phyloP scores from a whole-genome alignment of 2,888 invertebrate species.

The Mythimna vitellina region DNA sequence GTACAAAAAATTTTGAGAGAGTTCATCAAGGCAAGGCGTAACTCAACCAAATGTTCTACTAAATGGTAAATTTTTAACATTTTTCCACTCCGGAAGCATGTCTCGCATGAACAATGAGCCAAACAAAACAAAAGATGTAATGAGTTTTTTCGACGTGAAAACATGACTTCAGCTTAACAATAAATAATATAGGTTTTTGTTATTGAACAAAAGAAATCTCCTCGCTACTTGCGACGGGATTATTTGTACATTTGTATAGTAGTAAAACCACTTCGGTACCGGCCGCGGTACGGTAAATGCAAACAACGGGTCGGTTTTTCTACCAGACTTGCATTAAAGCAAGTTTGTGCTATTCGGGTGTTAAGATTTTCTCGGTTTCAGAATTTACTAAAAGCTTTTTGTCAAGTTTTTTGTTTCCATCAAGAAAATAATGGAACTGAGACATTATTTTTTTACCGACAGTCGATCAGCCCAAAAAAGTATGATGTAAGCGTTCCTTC shows the following conservation, averaged over 20 bases:
- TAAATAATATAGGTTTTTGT: constrained; percentile 43
- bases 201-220: constrained; percentile 64
- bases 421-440: not conserved
- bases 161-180: constrained; percentile 52
- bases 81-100: constrained; percentile 30
- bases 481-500: no score
- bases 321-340: constrained; percentile 66
- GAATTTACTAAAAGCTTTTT: constrained; percentile 31
- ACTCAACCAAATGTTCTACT: constrained; percentile 22
- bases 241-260: constrained; percentile 54
- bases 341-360: constrained; percentile 51
- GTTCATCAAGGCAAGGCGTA: constrained; percentile 10
- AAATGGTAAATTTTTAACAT: constrained; percentile 25
- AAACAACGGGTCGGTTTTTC: constrained; percentile 55
- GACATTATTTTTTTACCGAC: no score
- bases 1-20: constrained; percentile 19
- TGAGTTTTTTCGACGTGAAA: constrained; percentile 47
- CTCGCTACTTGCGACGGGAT: constrained; percentile 68
- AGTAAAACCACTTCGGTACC: constrained; percentile 45
- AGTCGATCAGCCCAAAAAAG: no score
- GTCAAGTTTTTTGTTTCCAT: constrained; percentile 3
- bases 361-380: constrained; percentile 50
- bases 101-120: constrained; percentile 49
- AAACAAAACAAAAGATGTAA: constrained; percentile 44
- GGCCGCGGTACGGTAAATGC: constrained; percentile 12